These are phyloP conservation scores for Xylota sylvarum DNA, from an alignment of 2,888 invertebrate genomes.

Conservation along the genomic window DNA sequence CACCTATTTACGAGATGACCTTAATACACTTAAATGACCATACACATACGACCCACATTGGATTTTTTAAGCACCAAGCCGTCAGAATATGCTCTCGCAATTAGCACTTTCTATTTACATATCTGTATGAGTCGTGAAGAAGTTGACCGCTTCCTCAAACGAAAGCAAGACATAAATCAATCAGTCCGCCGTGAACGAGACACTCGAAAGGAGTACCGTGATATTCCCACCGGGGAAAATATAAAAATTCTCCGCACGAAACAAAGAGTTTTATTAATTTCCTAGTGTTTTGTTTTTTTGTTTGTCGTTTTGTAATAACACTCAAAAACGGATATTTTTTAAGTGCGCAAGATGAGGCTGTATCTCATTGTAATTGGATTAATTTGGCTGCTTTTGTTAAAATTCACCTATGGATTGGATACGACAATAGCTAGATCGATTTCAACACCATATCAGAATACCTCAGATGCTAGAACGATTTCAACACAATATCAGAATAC, in stretches of 20 bases:
- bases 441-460: not conserved
- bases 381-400: constrained; percentile 52
- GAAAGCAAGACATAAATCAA: constrained; percentile 44
- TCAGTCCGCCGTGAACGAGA: constrained; percentile 52
- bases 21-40: constrained; percentile 26
- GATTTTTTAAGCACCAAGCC: not conserved
- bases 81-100: constrained; percentile 55
- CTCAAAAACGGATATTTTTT: not conserved
- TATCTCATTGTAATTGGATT: constrained; percentile 56
- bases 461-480: no score
- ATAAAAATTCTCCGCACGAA: not conserved
- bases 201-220: constrained; percentile 25
- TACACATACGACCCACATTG: constrained; percentile 57
- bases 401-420: constrained; percentile 46
- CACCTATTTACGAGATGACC: not conserved
- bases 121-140: constrained; percentile 33
- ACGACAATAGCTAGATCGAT: constrained; percentile 1
- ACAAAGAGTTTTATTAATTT: not conserved
- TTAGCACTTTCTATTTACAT: constrained; percentile 71
- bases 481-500: no score
- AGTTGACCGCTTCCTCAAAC: constrained; percentile 43
- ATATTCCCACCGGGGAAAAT: constrained; percentile 5
- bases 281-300: not conserved
- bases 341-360: constrained; percentile 47
- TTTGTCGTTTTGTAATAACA: not conserved